Conservation (phyloP, 64 coral and sea anemone species). For the Montipora capricornis region DNA sequence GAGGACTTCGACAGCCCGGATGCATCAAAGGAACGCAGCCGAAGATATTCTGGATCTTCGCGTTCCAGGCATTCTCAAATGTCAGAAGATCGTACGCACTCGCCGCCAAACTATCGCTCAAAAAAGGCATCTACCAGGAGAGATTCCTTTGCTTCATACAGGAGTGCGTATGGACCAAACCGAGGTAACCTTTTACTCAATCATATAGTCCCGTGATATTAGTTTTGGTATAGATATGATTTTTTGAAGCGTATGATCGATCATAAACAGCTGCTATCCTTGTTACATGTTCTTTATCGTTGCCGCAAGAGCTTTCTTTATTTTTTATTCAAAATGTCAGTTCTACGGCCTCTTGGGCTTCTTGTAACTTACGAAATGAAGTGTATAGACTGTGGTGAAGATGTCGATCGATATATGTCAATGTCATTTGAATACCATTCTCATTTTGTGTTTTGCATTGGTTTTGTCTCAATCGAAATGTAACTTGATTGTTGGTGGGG, state of each 20-base stretch:
- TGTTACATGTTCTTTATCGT: background rate
- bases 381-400: too few species aligned
- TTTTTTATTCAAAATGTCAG: background rate
- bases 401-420: background rate
- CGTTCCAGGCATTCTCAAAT: background rate
- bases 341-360: too few species aligned
- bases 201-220: background rate
- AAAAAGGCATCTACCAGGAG: conserved; percentile 51
- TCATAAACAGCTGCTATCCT: background rate
- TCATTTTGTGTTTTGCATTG: background rate
- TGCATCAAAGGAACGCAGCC: conserved; percentile 19
- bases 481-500: background rate
- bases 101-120: conserved; percentile 16
- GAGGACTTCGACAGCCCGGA: conserved; percentile 81
- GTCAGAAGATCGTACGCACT: conserved; percentile 21
- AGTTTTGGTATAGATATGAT: background rate
- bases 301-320: background rate
- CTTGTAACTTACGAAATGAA: too few species aligned
- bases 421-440: background rate
- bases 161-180: conserved; percentile 75
- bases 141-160: conserved; percentile 80
- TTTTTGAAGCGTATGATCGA: background rate
- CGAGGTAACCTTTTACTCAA: conserved; percentile 66
- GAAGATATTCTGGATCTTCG: conserved; percentile 65
- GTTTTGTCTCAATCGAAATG: background rate